These are phyloP conservation scores for Myotis vivesi DNA, from an alignment of 2,797 vertebrate genomes.

Conservation along the genomic window DNA sequence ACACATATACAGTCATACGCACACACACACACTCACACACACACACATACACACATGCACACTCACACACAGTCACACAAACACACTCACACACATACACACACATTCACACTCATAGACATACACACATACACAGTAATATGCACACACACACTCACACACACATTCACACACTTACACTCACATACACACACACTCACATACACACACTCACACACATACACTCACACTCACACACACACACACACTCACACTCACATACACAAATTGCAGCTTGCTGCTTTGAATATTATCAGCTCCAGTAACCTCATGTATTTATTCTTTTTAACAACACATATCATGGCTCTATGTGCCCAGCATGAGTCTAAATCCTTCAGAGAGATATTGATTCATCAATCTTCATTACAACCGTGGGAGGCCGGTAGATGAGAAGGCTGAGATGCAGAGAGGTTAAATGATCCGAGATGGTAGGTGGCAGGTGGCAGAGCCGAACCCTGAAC, in stretches of 20 bases:
- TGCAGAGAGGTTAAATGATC: background rate
- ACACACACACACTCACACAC: no score
- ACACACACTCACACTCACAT: no score
- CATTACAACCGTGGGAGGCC: background rate
- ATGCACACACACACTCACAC: background rate
- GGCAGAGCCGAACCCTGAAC: background rate
- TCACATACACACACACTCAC: background rate
- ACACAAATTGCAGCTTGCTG: background rate
- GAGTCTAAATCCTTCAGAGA: background rate
- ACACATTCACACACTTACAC: background rate
- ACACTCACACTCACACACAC: background rate
- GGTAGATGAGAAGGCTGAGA: no score
- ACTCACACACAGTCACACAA: no score
- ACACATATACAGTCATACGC: fast-evolving
- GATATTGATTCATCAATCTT: background rate
- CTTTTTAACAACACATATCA: background rate
- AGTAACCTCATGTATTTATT: background rate
- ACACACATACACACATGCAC: no score
- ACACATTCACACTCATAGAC: no score
- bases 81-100: no score
- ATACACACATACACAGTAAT: background rate
- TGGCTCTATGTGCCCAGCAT: background rate
- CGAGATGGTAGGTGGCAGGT: background rate
- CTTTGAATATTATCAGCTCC: background rate
- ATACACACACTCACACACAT: no score